Base-by-base conservation (phyloP, 2,113 vertebrate genomes). In the Thamnophis sirtalis region DNA sequence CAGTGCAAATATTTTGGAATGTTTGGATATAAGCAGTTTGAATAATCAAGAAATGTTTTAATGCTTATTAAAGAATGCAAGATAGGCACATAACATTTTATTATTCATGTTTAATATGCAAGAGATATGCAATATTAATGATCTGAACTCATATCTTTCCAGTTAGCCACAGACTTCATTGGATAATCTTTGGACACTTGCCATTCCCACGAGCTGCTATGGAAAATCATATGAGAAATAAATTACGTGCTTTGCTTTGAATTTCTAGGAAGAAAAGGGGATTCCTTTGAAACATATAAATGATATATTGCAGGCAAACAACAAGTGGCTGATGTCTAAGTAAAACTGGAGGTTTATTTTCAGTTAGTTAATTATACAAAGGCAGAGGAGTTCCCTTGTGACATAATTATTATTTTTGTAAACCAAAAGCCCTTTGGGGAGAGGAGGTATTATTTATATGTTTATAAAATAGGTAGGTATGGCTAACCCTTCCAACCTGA, bases 341-440 rank as follows among this genome's bases (percentile, higher is more conserved):
- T 92, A 56, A 49, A 92, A 88, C 63, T 84, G 53, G 26, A 84
- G 43, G 26, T n/a, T 88, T 50, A 89, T 22, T 89, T 80, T 92
- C 53, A 58, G 9, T 53, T 50, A 88, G 43, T n/a, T 28, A 58
- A 84, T 84, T 88, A 88, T 92, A 49, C 48, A 73, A 91, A 86
- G n/a, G 38, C 55, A 84, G 68, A 51, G 68, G 28, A 38, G 11
- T 92, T 92, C 22, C 38, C 53, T 89, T 88, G 9, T 84, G 53
- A 84, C 68, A 89, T 89, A 89, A 89, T 89, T 85, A 85, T 58
- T 80, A 55, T 89, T 89, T 89, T 89, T 85, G 80, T 89, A 85
- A 4, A 60, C 48, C 85, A 86, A 91, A 87, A 33, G 21, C 19
- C 68, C 68, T 92, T 84, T 87, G 43, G 73, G 43, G 28, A 58